A percentile compares a stretch with the other conserved stretches of the same genome.
Evolutionary conservation across 2,888 invertebrate species (phyloP).

Genomic region (Galerucella pusilla): DNA sequence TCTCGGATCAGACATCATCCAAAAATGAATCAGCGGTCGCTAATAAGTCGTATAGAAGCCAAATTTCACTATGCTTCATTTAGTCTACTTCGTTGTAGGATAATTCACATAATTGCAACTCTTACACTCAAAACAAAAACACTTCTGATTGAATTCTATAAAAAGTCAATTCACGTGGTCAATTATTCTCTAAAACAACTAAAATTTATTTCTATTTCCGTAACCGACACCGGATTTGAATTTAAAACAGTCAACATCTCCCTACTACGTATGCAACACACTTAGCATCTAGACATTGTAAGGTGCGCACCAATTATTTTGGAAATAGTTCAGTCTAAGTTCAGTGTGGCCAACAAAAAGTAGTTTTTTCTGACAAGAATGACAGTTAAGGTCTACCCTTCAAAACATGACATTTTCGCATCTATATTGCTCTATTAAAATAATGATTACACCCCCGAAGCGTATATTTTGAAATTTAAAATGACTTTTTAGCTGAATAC

Average conservation of each 20-base stretch:
- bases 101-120: slow-evolving; percentile 23
- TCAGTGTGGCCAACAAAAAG: too few relatives aligned
- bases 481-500: too few relatives aligned
- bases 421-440: too few relatives aligned
- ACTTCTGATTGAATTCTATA: neutral
- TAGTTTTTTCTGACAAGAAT: too few relatives aligned
- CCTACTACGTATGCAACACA: too few relatives aligned
- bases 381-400: too few relatives aligned
- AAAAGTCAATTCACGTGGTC: neutral
- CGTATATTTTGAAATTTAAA: too few relatives aligned
- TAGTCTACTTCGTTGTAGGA: slow-evolving; percentile 9
- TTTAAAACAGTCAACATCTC: neutral
- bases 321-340: too few relatives aligned
- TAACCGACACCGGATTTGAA: neutral
- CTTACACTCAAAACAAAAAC: slow-evolving; percentile 8
- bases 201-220: neutral
- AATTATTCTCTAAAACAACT: neutral
- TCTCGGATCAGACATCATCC: slow-evolving; percentile 36
- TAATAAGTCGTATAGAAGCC: slow-evolving; percentile 27
- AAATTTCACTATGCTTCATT: slow-evolving; percentile 24
- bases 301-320: too few relatives aligned
- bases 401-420: too few relatives aligned
- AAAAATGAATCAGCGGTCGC: slow-evolving; percentile 33
- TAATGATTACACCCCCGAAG: too few relatives aligned
- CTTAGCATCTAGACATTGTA: too few relatives aligned